Conservation (phyloP, 2,888 invertebrate genomes). For the Cryptus viduatorius region DNA sequence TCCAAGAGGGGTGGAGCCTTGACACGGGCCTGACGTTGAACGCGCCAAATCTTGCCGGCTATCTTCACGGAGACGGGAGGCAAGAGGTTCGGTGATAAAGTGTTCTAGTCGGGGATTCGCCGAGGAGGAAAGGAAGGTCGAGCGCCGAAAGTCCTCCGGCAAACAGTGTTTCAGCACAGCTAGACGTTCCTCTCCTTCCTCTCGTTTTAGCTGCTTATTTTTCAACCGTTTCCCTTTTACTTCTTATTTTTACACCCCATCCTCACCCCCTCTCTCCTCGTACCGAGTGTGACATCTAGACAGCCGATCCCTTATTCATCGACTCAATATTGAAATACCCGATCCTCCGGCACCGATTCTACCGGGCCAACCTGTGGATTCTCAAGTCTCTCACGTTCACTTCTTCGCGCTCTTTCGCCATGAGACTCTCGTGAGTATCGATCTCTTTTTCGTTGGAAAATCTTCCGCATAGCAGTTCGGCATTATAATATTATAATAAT, state of each 20-base stretch:
- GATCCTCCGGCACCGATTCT: slow-evolving; percentile 64
- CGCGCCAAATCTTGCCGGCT: slow-evolving; percentile 56
- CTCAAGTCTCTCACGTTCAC: slow-evolving; percentile 43
- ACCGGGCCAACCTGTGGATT: slow-evolving; percentile 37
- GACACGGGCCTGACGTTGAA: slow-evolving; percentile 58
- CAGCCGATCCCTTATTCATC: slow-evolving; percentile 75
- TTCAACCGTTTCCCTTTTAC: slow-evolving; percentile 45
- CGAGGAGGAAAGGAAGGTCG: too few relatives aligned
- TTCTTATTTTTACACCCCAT: slow-evolving; percentile 60
- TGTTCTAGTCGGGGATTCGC: slow-evolving; percentile 50
- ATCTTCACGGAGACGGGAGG: slow-evolving; percentile 52
- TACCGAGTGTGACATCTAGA: slow-evolving; percentile 65
- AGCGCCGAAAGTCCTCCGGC: slow-evolving; percentile 66
- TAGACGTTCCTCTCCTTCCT: slow-evolving; percentile 47
- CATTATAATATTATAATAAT: neutral
- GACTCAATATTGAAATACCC: slow-evolving; percentile 73
- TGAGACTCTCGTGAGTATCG: slow-evolving; percentile 12
- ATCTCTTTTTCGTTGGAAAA: slow-evolving; percentile 22
- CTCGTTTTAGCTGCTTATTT: slow-evolving; percentile 31
- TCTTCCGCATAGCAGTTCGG: neutral
- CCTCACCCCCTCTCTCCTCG: neutral
- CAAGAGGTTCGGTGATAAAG: slow-evolving; percentile 66
- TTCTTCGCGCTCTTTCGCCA: slow-evolving; percentile 2
- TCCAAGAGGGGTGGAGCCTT: slow-evolving; percentile 11
- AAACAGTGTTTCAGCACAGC: slow-evolving; percentile 66